Evolutionary conservation across 1,140 invertebrate genomes (phyloP), one percentile per base, ranked within the genome.

Genomic region (Monochamus saltuarius): DNA sequence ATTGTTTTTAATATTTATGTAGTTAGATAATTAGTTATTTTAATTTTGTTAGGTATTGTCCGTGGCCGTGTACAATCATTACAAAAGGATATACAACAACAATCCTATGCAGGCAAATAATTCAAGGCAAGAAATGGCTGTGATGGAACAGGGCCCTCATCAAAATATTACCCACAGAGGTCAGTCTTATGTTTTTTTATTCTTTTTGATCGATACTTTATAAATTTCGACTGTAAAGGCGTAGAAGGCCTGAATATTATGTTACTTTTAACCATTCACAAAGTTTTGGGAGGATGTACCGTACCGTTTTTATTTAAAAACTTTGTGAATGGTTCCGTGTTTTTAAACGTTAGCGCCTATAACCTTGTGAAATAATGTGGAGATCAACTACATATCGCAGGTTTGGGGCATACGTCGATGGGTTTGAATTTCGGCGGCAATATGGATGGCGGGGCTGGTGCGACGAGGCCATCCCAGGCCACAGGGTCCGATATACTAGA

Each of bases 31-130:
- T n/a, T n/a, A n/a, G n/a, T n/a, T n/a, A n/a, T n/a, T 29, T 29
- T 29, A 29, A 29, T 54, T 49, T 29, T 56, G 61, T 14, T 46
- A 76, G 75, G 95, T 98, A n/a, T 80, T 99, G 8, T 91, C 95
- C 29, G 97, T 99, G 4, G 97, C 97, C 22, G 95, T 99, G 1
- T 99, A 99, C 79, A 98, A 99, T 80, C 98, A 99, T 77, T 99
- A 99, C 77, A 98, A 98, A 80, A 83, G 96, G 71, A 95, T 99
- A 72, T 92, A 94, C 75, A 94, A 98, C 77, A 99, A 99, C 79
- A 83, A 92, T 59, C 91, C 91, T 14, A 67, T 54, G 53, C 63
- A 70, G 55, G 64, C 71, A 66, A 74, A 63, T 70, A 73, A 62
- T 55, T 79, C 74, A 61, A 72, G 68, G 59, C 81, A 75, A 62